Conservation (phyloP, 30 jellyfish, hydroid and myxozoan genomes). For the Hydra vulgaris region DNA sequence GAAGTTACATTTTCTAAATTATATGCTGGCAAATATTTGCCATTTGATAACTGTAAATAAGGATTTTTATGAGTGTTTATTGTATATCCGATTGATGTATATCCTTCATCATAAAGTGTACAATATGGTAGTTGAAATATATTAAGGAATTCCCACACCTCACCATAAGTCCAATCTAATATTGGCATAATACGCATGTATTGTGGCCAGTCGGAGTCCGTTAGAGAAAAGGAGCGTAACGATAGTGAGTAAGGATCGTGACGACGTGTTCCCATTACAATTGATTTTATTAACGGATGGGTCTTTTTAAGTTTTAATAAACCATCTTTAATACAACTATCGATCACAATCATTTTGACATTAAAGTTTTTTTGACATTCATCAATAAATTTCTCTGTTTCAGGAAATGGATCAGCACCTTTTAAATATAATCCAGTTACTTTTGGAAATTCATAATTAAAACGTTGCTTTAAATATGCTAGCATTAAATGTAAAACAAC, state of each 20-base stretch:
- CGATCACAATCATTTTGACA: conserved; percentile 50
- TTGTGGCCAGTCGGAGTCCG: conserved; percentile 89
- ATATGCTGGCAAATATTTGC: conserved; percentile 74
- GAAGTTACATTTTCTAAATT: conserved; percentile 37
- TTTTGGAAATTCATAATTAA: conserved; percentile 35
- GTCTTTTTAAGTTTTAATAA: conserved; percentile 26
- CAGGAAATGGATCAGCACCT: conserved; percentile 69
- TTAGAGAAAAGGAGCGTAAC: conserved; percentile 65
- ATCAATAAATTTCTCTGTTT: conserved; percentile 59
- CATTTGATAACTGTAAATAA: conserved; percentile 41
- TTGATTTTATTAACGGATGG: conserved; percentile 70
- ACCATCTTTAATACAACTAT: conserved; percentile 72
- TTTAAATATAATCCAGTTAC: conserved; percentile 50
- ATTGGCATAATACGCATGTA: conserved; percentile 81
- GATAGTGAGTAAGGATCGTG: conserved; percentile 81
- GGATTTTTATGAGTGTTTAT: conserved; percentile 71
- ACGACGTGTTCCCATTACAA: conserved; percentile 94
- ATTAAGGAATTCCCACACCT: conserved; percentile 69
- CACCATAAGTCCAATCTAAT: conserved; percentile 88
- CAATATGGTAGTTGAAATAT: conserved; percentile 66
- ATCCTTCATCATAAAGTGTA: conserved; percentile 72
- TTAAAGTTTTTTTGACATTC: conserved; percentile 37
- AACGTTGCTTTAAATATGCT: conserved; percentile 51
- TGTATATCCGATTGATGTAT: conserved; percentile 78
- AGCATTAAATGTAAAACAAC: conserved; percentile 70